Evolutionary conservation across 2,113 vertebrate genomes (phyloP).

Genomic region (Mobula hypostoma): DNA sequence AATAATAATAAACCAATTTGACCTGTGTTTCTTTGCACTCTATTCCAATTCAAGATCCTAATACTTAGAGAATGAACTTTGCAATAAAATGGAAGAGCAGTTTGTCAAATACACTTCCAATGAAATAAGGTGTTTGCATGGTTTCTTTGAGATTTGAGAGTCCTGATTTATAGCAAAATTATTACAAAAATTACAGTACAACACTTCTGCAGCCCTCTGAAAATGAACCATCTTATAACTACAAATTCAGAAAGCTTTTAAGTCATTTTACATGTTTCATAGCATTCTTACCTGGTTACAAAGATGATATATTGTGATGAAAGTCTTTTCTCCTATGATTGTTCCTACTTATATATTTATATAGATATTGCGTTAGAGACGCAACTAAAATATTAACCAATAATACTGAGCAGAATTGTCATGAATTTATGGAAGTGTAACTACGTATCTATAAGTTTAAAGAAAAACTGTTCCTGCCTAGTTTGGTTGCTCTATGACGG

Average conservation of each 20-base stretch:
- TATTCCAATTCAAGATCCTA: too few species aligned
- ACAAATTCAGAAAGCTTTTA: background rate
- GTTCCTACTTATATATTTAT: background rate
- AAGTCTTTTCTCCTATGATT: background rate
- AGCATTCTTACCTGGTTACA: background rate
- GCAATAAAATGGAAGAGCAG: background rate
- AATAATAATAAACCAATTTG: too few species aligned
- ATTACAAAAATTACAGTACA: background rate
- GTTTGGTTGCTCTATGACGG: background rate
- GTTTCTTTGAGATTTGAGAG: background rate
- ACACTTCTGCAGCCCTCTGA: background rate
- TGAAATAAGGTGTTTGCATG: background rate
- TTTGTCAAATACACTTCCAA: background rate
- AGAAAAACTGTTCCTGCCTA: background rate
- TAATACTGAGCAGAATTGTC: too few species aligned
- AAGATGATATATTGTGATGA: background rate
- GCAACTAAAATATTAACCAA: background rate
- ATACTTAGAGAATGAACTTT: too few species aligned
- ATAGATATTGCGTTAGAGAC: background rate
- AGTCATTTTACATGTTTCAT: background rate
- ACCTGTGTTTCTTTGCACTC: too few species aligned
- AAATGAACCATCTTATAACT: background rate
- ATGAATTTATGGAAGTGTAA: background rate
- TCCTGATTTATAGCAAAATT: background rate
- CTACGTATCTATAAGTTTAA: background rate